phyloP scores from a whole-genome alignment of 2,113 vertebrate species.

The Poeciliopsis prolifica region DNA sequence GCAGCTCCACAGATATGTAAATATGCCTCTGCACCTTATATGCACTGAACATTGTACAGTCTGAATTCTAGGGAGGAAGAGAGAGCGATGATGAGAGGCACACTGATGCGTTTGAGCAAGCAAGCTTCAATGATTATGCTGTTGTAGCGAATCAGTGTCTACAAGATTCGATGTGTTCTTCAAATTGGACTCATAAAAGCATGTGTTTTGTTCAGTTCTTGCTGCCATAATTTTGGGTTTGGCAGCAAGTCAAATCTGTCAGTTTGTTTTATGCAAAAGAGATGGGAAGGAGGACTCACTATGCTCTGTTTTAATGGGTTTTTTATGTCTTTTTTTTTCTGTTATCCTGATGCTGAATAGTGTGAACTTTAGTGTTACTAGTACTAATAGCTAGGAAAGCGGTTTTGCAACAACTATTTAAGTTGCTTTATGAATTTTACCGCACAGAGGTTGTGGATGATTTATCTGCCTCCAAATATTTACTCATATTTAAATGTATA shows the following conservation, averaged over 20 bases:
- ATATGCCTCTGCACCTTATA: conserved; percentile 46
- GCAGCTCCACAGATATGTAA: conserved; percentile 63
- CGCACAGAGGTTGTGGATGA: not conserved
- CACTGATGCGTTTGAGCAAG: conserved; percentile 25
- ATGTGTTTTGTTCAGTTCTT: not conserved
- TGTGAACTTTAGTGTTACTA: conserved; percentile 5
- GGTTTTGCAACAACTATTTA: conserved; percentile 6
- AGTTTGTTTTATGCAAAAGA: conserved; percentile 11
- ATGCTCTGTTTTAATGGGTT: conserved; percentile 18
- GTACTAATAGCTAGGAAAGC: conserved; percentile 10
- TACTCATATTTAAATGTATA: conserved; percentile 1
- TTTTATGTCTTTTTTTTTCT: conserved; percentile 14
- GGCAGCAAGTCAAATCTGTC: conserved; percentile 24
- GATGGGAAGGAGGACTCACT: conserved; percentile 8
- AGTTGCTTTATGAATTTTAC: not conserved
- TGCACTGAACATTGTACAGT: conserved; percentile 35
- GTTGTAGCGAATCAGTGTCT: not conserved
- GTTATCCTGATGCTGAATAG: conserved; percentile 12
- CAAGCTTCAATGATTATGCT: conserved; percentile 25
- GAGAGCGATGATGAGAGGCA: conserved; percentile 26
- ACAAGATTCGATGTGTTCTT: conserved; percentile 27
- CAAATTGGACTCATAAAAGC: conserved; percentile 15
- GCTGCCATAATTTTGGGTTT: conserved; percentile 16
- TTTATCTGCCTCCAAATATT: conserved; percentile 11
- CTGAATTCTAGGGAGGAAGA: conserved; percentile 5